phyloP scores from a whole-genome alignment of 2,888 invertebrate species.

The Bombylius major region DNA sequence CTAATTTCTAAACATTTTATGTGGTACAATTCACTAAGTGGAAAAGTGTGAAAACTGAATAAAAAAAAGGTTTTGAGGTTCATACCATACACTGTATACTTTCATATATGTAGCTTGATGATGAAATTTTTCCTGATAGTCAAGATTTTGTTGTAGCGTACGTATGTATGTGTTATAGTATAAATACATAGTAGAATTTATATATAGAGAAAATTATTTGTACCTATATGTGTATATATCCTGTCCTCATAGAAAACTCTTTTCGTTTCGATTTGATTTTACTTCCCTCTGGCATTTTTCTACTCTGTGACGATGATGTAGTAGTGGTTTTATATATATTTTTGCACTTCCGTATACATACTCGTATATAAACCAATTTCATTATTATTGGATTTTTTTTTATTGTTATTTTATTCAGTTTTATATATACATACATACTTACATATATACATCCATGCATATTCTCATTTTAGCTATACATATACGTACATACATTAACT shows the following conservation, averaged over 20 bases:
- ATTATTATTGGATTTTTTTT: too few relatives aligned
- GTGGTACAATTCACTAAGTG: not conserved
- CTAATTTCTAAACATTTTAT: too few relatives aligned
- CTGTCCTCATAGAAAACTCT: not conserved
- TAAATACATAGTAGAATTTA: not conserved
- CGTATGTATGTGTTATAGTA: not conserved
- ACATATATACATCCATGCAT: too few relatives aligned
- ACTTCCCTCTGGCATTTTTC: not conserved
- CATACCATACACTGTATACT: not conserved
- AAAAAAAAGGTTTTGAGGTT: not conserved
- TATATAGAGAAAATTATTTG: not conserved
- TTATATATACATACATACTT: too few relatives aligned
- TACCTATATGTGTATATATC: too few relatives aligned
- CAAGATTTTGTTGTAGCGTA: not conserved
- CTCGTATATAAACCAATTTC: too few relatives aligned
- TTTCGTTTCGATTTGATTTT: not conserved
- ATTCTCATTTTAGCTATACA: too few relatives aligned
- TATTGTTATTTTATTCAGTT: too few relatives aligned
- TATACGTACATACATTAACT: too few relatives aligned
- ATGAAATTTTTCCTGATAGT: not conserved
- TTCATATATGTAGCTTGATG: not conserved
- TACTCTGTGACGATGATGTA: too few relatives aligned
- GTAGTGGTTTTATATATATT: not conserved
- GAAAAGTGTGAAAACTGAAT: constrained; percentile 2
- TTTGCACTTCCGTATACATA: not conserved